Evolutionary conservation across 2,888 invertebrate genomes (phyloP).

Genomic region (Pterostichus niger): DNA sequence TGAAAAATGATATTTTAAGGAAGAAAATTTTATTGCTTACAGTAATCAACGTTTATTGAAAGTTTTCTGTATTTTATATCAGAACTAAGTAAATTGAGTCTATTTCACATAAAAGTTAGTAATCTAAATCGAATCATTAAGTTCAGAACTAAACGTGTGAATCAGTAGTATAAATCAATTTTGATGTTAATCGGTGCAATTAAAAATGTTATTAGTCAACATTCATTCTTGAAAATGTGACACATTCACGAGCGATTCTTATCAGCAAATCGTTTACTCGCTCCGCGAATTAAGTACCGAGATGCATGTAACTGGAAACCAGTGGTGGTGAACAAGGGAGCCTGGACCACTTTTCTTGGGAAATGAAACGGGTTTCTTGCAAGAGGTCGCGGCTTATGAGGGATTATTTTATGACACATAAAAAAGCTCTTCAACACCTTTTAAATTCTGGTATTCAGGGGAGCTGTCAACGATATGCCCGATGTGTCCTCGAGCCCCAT

Average conservation of each 20-base stretch:
- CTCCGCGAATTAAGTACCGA: conserved; percentile 27
- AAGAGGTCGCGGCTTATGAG: conserved; percentile 17
- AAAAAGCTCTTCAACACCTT: conserved; percentile 59
- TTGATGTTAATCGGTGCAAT: conserved; percentile 53
- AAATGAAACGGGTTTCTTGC: conserved; percentile 35
- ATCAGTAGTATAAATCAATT: conserved; percentile 43
- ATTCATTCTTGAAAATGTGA: conserved; percentile 56
- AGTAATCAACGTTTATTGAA: too few relatives aligned
- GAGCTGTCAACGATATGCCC: conserved; percentile 48
- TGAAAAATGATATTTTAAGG: too few relatives aligned
- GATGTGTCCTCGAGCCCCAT: conserved; percentile 24
- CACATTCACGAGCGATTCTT: conserved; percentile 57
- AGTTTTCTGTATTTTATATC: too few relatives aligned
- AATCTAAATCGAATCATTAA: conserved; percentile 29
- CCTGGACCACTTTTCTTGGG: conserved; percentile 12
- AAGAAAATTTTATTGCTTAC: too few relatives aligned
- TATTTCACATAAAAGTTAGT: conserved; percentile 2
- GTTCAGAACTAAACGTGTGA: conserved; percentile 39
- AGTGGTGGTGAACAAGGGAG: conserved; percentile 8
- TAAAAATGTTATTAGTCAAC: conserved; percentile 53
- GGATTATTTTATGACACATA: conserved; percentile 63
- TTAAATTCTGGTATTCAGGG: conserved; percentile 42
- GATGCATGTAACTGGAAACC: conserved; percentile 3
- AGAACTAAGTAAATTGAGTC: not conserved
- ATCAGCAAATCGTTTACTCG: conserved; percentile 48